Conservation (phyloP, 2,797 vertebrate genomes). For the Manis javanica region DNA sequence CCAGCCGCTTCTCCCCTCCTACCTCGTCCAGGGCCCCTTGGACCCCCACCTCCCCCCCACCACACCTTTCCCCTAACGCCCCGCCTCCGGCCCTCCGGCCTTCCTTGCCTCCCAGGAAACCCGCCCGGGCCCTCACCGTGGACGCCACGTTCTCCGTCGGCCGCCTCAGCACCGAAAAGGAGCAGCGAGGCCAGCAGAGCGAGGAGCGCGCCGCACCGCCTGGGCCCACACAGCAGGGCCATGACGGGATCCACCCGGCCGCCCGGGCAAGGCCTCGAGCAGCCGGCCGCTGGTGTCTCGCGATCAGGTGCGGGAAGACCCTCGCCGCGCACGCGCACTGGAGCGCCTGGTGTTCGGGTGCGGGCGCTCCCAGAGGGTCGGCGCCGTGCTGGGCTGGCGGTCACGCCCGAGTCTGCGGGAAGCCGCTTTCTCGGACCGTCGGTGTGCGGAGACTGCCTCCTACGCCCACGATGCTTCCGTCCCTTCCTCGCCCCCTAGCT, state of each 20-base stretch:
- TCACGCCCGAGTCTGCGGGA: not conserved
- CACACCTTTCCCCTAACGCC: not conserved
- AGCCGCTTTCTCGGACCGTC: not conserved
- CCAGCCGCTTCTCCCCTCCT: not conserved
- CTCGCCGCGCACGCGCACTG: constrained; percentile 69
- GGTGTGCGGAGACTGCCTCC: not conserved
- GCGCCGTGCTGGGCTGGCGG: not conserved
- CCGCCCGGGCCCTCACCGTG: constrained; percentile 68
- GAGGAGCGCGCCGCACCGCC: constrained; percentile 46
- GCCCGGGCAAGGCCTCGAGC: not conserved
- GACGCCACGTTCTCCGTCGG: constrained; percentile 33
- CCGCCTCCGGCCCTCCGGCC: not conserved
- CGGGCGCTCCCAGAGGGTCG: not conserved
- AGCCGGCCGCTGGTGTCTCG: constrained; percentile 30
- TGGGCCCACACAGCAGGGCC: constrained; percentile 60
- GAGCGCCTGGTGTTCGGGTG: not conserved
- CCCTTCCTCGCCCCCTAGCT: not conserved
- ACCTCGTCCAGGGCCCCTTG: not conserved
- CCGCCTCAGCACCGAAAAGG: constrained; percentile 37
- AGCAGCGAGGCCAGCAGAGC: constrained; percentile 71
- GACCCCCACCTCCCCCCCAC: not conserved
- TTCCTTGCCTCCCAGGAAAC: not conserved
- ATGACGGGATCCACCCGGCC: not conserved
- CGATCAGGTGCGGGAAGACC: constrained; percentile 59
- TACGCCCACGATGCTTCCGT: not conserved